Evolutionary conservation across 2,113 vertebrate genomes (phyloP).

Genomic region (Marmota monax): DNA sequence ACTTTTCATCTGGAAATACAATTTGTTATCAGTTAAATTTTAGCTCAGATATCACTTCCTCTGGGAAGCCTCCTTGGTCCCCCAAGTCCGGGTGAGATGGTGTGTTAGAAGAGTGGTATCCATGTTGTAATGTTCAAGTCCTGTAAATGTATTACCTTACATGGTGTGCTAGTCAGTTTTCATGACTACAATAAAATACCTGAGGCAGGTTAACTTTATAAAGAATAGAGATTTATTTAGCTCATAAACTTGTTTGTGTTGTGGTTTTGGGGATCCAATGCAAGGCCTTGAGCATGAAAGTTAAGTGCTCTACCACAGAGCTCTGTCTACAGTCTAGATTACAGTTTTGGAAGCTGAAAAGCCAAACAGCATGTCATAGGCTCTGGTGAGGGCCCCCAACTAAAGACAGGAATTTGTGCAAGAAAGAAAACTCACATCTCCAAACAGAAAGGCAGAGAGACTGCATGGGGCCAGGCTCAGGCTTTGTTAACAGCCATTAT

Average conservation of each 20-base stretch:
- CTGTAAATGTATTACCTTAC: background rate
- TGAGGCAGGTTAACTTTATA: background rate
- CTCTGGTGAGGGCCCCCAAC: background rate
- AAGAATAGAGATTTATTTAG: background rate
- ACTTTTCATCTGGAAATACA: background rate
- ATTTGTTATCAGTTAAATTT: constrained; percentile 7
- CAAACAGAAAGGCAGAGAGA: background rate
- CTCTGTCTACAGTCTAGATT: background rate
- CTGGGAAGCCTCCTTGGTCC: background rate
- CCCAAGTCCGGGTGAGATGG: background rate
- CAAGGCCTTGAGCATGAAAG: background rate
- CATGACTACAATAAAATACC: background rate
- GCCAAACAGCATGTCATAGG: background rate
- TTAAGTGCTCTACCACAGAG: background rate
- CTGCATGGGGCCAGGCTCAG: background rate
- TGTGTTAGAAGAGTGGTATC: background rate
- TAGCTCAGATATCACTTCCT: background rate
- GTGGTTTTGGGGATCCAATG: background rate
- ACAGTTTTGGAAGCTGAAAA: background rate
- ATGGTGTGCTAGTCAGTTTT: background rate
- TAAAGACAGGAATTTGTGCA: background rate
- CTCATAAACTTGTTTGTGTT: background rate
- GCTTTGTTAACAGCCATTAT: background rate
- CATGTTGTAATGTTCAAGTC: background rate
- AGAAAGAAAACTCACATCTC: background rate